Percentiles rank a stretch among this genome's conserved stretches.
These are phyloP conservation scores for Drosophila nannoptera DNA, from an alignment of 1,140 invertebrate genomes.

Conservation along the genomic window DNA sequence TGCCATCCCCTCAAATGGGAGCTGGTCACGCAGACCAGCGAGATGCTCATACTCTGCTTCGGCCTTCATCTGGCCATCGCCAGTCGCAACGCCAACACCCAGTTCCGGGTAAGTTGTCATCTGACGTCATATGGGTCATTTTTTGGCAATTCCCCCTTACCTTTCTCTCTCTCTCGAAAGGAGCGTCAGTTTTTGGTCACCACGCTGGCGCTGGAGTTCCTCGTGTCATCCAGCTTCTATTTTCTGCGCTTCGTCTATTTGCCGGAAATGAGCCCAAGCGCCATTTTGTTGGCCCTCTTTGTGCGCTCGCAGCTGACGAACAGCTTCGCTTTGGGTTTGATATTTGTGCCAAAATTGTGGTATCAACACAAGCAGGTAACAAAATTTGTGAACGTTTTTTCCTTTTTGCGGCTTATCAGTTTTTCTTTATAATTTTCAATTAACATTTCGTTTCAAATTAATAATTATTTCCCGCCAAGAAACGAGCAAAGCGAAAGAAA, in stretches of 20 bases:
- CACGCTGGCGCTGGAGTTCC: conserved; percentile 87
- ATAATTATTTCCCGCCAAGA: conserved; percentile 46
- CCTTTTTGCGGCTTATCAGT: conserved; percentile 2
- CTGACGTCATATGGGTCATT: neutral
- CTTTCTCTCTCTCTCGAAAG: conserved; percentile 70
- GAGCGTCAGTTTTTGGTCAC: conserved; percentile 89
- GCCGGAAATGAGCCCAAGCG: conserved; percentile 84
- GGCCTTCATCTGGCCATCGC: conserved; percentile 91
- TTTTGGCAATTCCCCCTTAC: neutral
- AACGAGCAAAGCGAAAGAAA: neutral
- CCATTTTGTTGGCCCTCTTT: conserved; percentile 85
- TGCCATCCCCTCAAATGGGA: conserved; percentile 93
- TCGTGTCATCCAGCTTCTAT: conserved; percentile 86
- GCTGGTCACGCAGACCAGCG: conserved; percentile 92
- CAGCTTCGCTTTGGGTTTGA: conserved; percentile 86
- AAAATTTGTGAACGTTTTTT: conserved; percentile 25
- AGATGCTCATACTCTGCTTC: conserved; percentile 89
- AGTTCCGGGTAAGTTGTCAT: conserved; percentile 82
- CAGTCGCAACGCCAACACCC: conserved; percentile 89
- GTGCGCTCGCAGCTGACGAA: conserved; percentile 88
- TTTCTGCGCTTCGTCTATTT: conserved; percentile 83
- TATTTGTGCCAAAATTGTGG: conserved; percentile 90
- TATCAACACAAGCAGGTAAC: conserved; percentile 84
- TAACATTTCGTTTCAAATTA: conserved; percentile 33
- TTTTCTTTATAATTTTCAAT: conserved; percentile 31